phyloP scores from a whole-genome alignment of 2,113 vertebrate species.

The Jacana jacana region DNA sequence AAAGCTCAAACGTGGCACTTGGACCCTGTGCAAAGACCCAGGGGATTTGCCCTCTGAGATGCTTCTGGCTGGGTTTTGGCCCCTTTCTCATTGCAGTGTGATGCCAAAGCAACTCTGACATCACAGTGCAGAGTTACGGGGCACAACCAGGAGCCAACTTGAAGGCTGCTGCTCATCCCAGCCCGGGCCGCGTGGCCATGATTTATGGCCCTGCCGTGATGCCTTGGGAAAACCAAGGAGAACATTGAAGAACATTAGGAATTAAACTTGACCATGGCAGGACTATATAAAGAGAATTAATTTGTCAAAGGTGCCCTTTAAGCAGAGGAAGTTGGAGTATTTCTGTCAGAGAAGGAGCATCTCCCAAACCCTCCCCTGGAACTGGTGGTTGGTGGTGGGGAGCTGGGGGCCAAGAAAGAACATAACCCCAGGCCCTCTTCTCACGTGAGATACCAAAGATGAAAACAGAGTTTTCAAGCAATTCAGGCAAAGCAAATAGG shows the following conservation, averaged over 20 bases:
- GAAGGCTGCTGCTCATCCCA: background rate
- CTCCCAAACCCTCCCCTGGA: background rate
- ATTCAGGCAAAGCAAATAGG: background rate
- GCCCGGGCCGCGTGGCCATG: fast-evolving
- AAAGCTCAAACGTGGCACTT: background rate
- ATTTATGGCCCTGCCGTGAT: background rate
- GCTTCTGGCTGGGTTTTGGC: background rate
- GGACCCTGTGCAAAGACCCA: background rate
- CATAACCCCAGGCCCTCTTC: background rate
- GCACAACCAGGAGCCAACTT: background rate
- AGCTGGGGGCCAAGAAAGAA: background rate
- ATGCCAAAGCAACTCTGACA: background rate
- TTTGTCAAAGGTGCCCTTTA: background rate
- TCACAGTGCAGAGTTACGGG: background rate
- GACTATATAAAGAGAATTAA: background rate
- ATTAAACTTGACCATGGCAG: background rate
- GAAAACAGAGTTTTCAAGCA: background rate
- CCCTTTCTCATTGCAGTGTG: fast-evolving
- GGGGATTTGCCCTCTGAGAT: too few relatives aligned
- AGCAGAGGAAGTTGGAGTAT: background rate
- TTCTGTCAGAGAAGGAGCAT: background rate
- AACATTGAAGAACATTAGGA: background rate
- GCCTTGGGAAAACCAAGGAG: background rate
- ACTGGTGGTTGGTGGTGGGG: fast-evolving
- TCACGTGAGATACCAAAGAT: background rate